Conservation (phyloP, 2,113 vertebrate genomes). For the Hippopotamus amphibius region DNA sequence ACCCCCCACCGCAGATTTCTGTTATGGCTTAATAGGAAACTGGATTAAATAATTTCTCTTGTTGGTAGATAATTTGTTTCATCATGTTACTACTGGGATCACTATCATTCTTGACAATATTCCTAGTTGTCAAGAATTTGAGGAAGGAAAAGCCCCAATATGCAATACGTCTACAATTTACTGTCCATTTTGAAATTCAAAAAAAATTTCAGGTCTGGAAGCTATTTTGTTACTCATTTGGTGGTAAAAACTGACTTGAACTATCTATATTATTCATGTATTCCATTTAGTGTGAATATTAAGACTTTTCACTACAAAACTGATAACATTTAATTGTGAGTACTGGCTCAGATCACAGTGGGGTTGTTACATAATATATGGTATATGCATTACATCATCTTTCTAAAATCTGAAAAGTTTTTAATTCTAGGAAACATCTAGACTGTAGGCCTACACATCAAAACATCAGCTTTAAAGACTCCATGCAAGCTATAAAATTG, state of each 20-base stretch:
- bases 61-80: not conserved
- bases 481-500: not conserved
- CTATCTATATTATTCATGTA: not conserved
- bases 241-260: slow-evolving; percentile 12
- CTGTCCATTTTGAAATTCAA: not conserved
- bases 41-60: not conserved
- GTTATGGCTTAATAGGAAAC: not conserved
- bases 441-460: not conserved
- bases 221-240: not conserved
- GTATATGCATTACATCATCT: not conserved
- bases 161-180: not conserved
- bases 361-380: not conserved
- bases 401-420: not conserved
- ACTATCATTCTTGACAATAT: not conserved
- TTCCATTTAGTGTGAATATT: not conserved
- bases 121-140: not conserved
- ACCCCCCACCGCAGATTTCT: not conserved
- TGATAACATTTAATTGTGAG: not conserved
- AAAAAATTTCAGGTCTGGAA: not conserved
- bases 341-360: not conserved
- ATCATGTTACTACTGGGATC: not conserved
- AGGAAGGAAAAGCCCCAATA: not conserved
- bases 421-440: not conserved
- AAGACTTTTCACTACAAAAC: not conserved
- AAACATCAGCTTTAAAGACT: not conserved